phyloP scores from a whole-genome alignment of 2,888 invertebrate genomes.

The Spisula subtruncata region DNA sequence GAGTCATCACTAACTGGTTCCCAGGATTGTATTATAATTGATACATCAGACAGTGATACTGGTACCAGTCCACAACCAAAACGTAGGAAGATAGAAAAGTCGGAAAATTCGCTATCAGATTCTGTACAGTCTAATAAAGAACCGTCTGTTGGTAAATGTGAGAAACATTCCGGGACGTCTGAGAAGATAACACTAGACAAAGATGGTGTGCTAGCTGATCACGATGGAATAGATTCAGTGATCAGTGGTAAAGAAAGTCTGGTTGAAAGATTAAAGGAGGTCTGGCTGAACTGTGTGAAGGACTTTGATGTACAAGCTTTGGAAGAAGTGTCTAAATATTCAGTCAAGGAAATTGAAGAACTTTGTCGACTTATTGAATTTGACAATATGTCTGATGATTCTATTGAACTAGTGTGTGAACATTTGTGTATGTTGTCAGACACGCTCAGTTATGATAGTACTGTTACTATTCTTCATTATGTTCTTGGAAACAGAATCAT shows the following conservation, averaged over 20 bases:
- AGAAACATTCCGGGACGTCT: too few relatives aligned
- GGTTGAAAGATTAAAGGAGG: slow-evolving; percentile 30
- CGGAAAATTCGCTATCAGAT: neutral
- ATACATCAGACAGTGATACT: slow-evolving; percentile 20
- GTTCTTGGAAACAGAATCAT: slow-evolving; percentile 36
- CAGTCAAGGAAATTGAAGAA: slow-evolving; percentile 37
- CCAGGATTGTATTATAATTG: slow-evolving; percentile 31
- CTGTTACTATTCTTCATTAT: slow-evolving; percentile 41
- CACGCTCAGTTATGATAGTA: slow-evolving; percentile 47
- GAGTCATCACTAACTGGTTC: slow-evolving; percentile 24
- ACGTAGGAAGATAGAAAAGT: neutral
- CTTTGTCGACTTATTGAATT: slow-evolving; percentile 46
- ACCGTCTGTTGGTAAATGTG: neutral
- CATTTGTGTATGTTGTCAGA: slow-evolving; percentile 45
- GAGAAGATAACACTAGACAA: neutral
- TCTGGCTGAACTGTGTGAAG: slow-evolving; percentile 40
- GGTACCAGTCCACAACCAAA: slow-evolving; percentile 7
- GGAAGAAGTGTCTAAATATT: slow-evolving; percentile 36
- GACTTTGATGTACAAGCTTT: slow-evolving; percentile 33
- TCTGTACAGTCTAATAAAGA: neutral
- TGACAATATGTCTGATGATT: slow-evolving; percentile 46
- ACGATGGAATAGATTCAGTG: neutral
- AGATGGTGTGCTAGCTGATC: neutral
- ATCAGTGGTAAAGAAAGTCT: neutral
- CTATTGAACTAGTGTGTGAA: slow-evolving; percentile 39